Evolutionary conservation across 2,113 vertebrate species (phyloP).

Genomic region (Istiophorus platypterus): DNA sequence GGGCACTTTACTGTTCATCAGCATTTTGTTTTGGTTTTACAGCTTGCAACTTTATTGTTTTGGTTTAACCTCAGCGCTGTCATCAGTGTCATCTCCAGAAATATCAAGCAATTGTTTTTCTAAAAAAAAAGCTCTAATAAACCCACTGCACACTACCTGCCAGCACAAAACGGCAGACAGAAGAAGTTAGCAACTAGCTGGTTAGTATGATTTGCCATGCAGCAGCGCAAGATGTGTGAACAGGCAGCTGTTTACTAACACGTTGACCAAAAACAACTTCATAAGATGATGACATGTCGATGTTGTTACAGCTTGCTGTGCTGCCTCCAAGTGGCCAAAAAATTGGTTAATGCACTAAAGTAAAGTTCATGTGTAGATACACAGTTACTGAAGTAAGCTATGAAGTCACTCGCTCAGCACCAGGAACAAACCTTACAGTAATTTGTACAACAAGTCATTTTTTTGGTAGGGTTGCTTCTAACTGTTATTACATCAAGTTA

Average conservation of each 20-base stretch:
- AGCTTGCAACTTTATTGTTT: background rate
- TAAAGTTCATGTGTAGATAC: no score
- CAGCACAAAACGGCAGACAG: background rate
- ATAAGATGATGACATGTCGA: background rate
- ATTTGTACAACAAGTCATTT: background rate
- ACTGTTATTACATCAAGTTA: background rate
- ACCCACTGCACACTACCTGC: background rate
- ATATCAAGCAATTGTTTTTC: background rate
- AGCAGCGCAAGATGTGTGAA: background rate
- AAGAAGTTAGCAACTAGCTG: background rate
- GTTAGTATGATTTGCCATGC: background rate
- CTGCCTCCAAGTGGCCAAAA: background rate
- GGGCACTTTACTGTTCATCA: background rate
- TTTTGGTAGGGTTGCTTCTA: background rate
- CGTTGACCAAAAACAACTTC: background rate
- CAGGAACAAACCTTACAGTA: no score
- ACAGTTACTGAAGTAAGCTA: no score
- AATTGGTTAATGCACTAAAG: no score
- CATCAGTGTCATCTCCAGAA: background rate
- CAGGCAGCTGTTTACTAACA: background rate
- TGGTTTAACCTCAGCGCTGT: background rate
- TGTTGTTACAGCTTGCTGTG: background rate
- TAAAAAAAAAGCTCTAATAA: background rate
- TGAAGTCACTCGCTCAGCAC: no score
- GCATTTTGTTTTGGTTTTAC: background rate